These are phyloP conservation scores for Eucriotettix oculatus DNA, from an alignment of 2,888 invertebrate genomes.

Conservation along the genomic window DNA sequence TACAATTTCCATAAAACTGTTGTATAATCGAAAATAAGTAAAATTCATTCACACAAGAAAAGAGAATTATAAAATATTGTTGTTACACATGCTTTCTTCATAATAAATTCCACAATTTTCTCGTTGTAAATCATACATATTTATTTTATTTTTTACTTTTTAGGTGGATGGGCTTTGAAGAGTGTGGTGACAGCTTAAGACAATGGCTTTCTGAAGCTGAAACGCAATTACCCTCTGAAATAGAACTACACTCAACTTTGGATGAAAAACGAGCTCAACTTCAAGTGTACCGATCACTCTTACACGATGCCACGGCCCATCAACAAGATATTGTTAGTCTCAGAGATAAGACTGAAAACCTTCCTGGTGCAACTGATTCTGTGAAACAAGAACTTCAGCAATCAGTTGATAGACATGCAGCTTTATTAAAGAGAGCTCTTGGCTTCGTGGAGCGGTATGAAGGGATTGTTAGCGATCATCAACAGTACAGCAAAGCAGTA, in stretches of 20 bases:
- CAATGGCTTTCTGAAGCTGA: conserved; percentile 65
- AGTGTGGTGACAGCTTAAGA: conserved; percentile 59
- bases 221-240: conserved; percentile 55
- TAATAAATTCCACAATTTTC: too few species aligned
- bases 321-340: conserved; percentile 73
- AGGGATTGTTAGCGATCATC: conserved; percentile 74
- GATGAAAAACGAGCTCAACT: conserved; percentile 85
- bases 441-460: conserved; percentile 70
- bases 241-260: conserved; percentile 66
- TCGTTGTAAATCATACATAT: too few species aligned
- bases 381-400: conserved; percentile 52
- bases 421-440: conserved; percentile 51
- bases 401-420: conserved; percentile 54
- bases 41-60: too few species aligned
- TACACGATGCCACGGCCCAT: conserved; percentile 70
- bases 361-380: conserved; percentile 62
- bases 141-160: background rate
- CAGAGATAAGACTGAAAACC: conserved; percentile 57
- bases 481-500: conserved; percentile 72
- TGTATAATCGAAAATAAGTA: too few species aligned
- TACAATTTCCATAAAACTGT: too few species aligned
- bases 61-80: too few species aligned
- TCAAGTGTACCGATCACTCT: conserved; percentile 59
- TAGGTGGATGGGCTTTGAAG: conserved; percentile 81
- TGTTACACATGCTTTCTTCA: too few species aligned